These are phyloP conservation scores for Latrodectus geometricus DNA, from an alignment of 1,140 invertebrate genomes.

Conservation along the genomic window DNA sequence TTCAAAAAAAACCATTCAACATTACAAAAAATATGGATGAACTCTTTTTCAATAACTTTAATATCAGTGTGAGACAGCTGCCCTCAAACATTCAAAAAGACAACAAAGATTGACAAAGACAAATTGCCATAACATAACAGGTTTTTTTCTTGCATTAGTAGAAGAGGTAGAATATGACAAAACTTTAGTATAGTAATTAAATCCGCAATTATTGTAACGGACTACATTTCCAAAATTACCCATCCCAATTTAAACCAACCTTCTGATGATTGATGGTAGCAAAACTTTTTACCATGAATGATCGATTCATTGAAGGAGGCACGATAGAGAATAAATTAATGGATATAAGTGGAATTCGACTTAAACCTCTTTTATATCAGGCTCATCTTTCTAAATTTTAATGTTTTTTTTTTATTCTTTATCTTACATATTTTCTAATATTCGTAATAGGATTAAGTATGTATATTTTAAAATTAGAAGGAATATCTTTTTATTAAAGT, in stretches of 20 bases:
- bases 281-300: constrained; percentile 34
- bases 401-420: too few species aligned
- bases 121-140: constrained; percentile 11
- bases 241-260: constrained; percentile 24
- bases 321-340: constrained; percentile 43
- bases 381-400: too few species aligned
- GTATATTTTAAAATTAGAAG: too few species aligned
- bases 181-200: constrained; percentile 43
- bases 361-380: too few species aligned
- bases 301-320: constrained; percentile 36
- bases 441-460: too few species aligned
- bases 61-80: neutral
- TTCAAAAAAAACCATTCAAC: too few species aligned
- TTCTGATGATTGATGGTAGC: constrained; percentile 38
- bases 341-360: neutral
- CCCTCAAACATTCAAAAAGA: constrained; percentile 8
- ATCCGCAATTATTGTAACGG: constrained; percentile 36
- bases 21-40: neutral
- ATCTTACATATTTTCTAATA: too few species aligned
- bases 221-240: constrained; percentile 44
- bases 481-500: too few species aligned
- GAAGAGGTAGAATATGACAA: neutral
- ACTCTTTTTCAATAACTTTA: neutral
- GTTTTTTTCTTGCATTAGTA: neutral
- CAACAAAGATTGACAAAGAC: constrained; percentile 38